These are phyloP conservation scores for Parasteatoda lunata DNA, from an alignment of 2,888 invertebrate genomes.

Conservation along the genomic window DNA sequence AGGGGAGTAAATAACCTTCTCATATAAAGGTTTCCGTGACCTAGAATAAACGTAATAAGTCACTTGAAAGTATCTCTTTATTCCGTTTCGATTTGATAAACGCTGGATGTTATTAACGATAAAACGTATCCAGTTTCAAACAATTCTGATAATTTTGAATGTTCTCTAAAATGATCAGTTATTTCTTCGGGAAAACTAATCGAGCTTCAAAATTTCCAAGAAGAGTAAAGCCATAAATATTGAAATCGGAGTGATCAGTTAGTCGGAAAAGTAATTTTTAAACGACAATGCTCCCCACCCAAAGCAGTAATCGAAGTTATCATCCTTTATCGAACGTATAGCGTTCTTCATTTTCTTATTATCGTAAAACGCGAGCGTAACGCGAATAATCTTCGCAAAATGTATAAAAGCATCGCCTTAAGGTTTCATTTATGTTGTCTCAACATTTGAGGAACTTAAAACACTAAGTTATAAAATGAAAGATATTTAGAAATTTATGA, in stretches of 20 bases:
- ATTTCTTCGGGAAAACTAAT: conserved; percentile 21
- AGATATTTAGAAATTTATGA: no score
- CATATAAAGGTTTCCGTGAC: no score
- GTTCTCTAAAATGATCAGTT: background rate
- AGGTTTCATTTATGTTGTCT: conserved; percentile 4
- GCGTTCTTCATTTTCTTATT: conserved; percentile 30
- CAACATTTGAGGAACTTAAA: background rate
- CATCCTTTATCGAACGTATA: conserved; percentile 10
- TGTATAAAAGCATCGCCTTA: background rate
- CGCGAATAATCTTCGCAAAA: conserved; percentile 7
- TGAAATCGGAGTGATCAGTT: conserved; percentile 24
- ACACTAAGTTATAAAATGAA: no score
- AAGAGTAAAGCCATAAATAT: conserved; percentile 24
- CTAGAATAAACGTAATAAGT: no score
- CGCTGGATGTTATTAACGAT: background rate
- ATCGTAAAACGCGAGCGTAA: conserved; percentile 18
- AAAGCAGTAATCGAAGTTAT: conserved; percentile 29
- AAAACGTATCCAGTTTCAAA: background rate
- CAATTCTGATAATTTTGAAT: conserved; percentile 3
- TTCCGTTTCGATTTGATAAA: background rate
- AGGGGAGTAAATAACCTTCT: no score
- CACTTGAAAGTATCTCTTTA: no score
- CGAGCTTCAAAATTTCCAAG: conserved; percentile 25
- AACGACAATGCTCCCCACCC: conserved; percentile 49
- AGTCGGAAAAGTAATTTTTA: conserved; percentile 58